phyloP scores from a whole-genome alignment of 2,888 invertebrate species.

The Thereva nobilitata region DNA sequence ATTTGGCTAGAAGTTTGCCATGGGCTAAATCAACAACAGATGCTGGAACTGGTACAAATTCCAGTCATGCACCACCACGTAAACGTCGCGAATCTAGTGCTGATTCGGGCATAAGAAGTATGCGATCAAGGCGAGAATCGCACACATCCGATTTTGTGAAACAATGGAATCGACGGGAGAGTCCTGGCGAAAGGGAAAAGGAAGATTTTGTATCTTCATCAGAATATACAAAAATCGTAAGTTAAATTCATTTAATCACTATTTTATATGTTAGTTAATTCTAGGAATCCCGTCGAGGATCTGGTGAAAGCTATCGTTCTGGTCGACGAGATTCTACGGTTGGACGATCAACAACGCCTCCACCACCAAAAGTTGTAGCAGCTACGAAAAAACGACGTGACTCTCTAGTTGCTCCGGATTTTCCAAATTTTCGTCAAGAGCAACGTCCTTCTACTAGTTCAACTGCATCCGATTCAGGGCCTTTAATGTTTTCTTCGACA shows the following conservation, averaged over 20 bases:
- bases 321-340: slow-evolving; percentile 71
- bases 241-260: slow-evolving; percentile 3
- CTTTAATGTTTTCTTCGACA: slow-evolving; percentile 54
- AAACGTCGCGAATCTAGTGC: slow-evolving; percentile 88
- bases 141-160: slow-evolving; percentile 74
- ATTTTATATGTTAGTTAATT: slow-evolving; percentile 19
- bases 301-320: slow-evolving; percentile 70
- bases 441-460: slow-evolving; percentile 73
- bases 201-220: slow-evolving; percentile 44
- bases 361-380: slow-evolving; percentile 66
- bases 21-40: slow-evolving; percentile 74
- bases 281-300: slow-evolving; percentile 63
- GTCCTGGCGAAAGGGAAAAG: slow-evolving; percentile 58
- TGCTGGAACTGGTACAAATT: slow-evolving; percentile 50
- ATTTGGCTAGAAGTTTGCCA: slow-evolving; percentile 81
- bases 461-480: slow-evolving; percentile 73
- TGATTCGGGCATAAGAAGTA: slow-evolving; percentile 80
- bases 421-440: slow-evolving; percentile 62
- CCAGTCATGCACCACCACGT: slow-evolving; percentile 60
- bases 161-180: slow-evolving; percentile 72
- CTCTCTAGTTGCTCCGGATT: slow-evolving; percentile 62
- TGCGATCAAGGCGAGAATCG: slow-evolving; percentile 74
- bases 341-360: slow-evolving; percentile 59
- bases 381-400: slow-evolving; percentile 66
- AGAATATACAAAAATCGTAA: slow-evolving; percentile 44